phyloP scores from a whole-genome alignment of 2,797 vertebrate genomes.

The Jordanella pulchra region DNA sequence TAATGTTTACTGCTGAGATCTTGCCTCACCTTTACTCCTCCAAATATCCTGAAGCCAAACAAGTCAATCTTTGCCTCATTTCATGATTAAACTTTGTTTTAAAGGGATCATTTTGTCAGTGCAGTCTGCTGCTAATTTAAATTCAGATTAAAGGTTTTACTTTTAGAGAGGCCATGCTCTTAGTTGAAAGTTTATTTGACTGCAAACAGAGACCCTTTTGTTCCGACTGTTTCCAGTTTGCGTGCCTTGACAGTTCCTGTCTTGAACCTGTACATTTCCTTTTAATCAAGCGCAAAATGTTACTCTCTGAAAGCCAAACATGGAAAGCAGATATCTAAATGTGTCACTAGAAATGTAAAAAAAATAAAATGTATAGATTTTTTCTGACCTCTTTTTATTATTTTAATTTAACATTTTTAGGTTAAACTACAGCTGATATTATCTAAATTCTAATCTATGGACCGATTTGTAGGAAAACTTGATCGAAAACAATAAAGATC shows the following conservation, averaged over 20 bases:
- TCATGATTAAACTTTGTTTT: background rate
- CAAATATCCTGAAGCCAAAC: background rate
- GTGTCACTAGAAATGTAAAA: background rate
- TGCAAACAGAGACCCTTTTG: slow-evolving; percentile 3
- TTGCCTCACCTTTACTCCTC: slow-evolving; percentile 1
- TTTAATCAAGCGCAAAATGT: background rate
- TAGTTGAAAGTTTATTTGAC: background rate
- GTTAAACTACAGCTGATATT: slow-evolving; percentile 10
- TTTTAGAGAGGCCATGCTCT: slow-evolving; percentile 4
- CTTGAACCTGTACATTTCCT: background rate
- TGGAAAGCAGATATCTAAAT: too few species aligned
- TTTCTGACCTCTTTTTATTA: background rate
- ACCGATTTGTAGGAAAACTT: slow-evolving; percentile 9
- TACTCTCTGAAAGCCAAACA: background rate
- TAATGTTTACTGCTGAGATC: background rate
- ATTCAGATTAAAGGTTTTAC: slow-evolving; percentile 1
- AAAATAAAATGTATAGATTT: background rate
- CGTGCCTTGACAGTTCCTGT: background rate
- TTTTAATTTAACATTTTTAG: slow-evolving; percentile 5
- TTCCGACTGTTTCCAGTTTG: background rate
- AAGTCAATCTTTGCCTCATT: slow-evolving; percentile 1
- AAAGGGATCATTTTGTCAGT: background rate
- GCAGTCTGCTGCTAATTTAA: background rate
- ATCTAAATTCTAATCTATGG: slow-evolving; percentile 11
- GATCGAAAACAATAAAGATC: slow-evolving; percentile 25